A percentile compares a stretch with the other conserved stretches of the same genome.
Conservation (phyloP, 2,113 vertebrate genomes). For the Rana temporaria region DNA sequence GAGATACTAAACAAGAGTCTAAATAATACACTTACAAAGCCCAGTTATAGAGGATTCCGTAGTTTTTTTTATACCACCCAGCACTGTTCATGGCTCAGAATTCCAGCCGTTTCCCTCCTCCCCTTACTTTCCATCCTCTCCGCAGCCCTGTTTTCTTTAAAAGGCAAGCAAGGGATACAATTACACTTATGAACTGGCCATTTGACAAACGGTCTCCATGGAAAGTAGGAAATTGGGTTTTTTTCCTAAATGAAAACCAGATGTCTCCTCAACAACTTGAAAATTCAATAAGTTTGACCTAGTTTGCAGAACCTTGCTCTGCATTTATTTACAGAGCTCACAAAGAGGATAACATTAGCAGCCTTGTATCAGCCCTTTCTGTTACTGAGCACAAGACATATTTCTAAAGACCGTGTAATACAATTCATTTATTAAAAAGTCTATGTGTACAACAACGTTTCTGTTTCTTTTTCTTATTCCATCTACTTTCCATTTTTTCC, state of each 20-base stretch:
- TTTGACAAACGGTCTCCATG: slow-evolving; percentile 57
- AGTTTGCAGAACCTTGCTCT: slow-evolving; percentile 19
- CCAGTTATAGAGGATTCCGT: not conserved
- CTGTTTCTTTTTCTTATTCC: not conserved
- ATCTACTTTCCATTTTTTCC: slow-evolving; percentile 28
- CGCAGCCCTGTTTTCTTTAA: slow-evolving; percentile 49
- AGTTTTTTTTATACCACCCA: not conserved
- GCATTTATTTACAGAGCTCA: slow-evolving; percentile 20
- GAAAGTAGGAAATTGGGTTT: slow-evolving; percentile 56
- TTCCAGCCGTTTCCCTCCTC: slow-evolving; percentile 31
- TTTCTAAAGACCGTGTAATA: not conserved
- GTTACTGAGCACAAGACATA: slow-evolving; percentile 13
- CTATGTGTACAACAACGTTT: not conserved
- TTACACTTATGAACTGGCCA: slow-evolving; percentile 56
- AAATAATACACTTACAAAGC: not conserved
- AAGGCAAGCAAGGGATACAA: slow-evolving; percentile 54
- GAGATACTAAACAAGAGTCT: no score
- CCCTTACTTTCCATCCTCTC: slow-evolving; percentile 32
- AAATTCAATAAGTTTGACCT: slow-evolving; percentile 51
- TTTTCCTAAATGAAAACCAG: slow-evolving; percentile 54
- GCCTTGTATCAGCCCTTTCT: not conserved
- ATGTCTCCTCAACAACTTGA: slow-evolving; percentile 34
- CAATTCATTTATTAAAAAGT: not conserved
- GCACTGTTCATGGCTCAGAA: not conserved
- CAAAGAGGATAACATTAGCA: slow-evolving; percentile 5